A percentile compares a stretch with the other conserved stretches of the same genome.
phyloP scores from a whole-genome alignment of 2,797 vertebrate genomes.

The Rhincodon typus region DNA sequence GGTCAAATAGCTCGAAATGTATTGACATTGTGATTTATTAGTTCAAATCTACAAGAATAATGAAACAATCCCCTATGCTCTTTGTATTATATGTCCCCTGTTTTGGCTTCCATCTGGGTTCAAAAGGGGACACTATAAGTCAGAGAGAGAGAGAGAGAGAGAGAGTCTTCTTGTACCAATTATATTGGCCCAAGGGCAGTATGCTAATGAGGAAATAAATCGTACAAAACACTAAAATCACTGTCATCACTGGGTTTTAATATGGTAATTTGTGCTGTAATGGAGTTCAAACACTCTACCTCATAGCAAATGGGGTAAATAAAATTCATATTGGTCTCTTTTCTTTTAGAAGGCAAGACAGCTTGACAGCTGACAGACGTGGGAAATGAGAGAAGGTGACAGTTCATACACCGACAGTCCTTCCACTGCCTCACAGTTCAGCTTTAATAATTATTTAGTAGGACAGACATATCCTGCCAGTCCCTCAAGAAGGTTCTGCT shows the following conservation, averaged over 20 bases:
- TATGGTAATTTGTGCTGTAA: slow-evolving; percentile 73
- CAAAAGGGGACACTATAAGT: slow-evolving; percentile 36
- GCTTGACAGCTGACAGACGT: slow-evolving; percentile 46
- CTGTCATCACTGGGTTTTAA: slow-evolving; percentile 75
- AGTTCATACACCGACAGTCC: slow-evolving; percentile 41
- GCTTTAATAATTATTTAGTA: slow-evolving; percentile 46
- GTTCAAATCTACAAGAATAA: slow-evolving; percentile 29
- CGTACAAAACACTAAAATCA: slow-evolving; percentile 72
- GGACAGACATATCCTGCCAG: slow-evolving; percentile 41
- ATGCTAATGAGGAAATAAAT: slow-evolving; percentile 82
- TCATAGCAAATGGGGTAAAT: slow-evolving; percentile 59
- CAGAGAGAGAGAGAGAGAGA: background rate
- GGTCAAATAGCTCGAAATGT: slow-evolving; percentile 21
- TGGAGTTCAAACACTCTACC: slow-evolving; percentile 63
- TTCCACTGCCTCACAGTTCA: slow-evolving; percentile 46
- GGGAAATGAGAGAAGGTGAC: slow-evolving; percentile 43
- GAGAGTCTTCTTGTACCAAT: slow-evolving; percentile 65
- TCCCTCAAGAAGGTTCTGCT: slow-evolving; percentile 45
- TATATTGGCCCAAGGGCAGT: slow-evolving; percentile 76
- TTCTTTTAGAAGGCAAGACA: slow-evolving; percentile 49
- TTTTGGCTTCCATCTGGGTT: slow-evolving; percentile 14
- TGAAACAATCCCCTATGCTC: slow-evolving; percentile 21
- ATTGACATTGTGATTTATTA: slow-evolving; percentile 31
- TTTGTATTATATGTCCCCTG: slow-evolving; percentile 4
- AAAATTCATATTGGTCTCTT: slow-evolving; percentile 57